Evolutionary conservation across 2,113 vertebrate genomes (phyloP).

Genomic region (Parus major): DNA sequence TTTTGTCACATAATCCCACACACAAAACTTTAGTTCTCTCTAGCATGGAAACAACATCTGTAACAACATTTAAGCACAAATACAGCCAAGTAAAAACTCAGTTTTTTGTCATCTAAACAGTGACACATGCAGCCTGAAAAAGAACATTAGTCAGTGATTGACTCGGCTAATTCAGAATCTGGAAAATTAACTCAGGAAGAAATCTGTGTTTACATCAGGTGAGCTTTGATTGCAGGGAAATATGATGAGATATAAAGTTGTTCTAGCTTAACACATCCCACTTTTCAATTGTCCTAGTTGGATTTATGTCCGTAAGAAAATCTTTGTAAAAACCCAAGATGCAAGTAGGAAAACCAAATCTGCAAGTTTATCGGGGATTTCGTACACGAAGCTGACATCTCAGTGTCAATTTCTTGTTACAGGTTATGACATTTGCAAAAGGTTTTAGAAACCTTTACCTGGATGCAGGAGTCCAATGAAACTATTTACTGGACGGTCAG

Average conservation of each 20-base stretch:
- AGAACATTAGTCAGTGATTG: neutral
- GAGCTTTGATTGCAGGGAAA: neutral
- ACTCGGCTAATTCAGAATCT: neutral
- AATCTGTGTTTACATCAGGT: neutral
- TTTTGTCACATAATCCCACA: neutral
- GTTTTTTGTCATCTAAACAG: neutral
- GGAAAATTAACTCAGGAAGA: neutral
- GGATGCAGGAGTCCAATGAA: neutral
- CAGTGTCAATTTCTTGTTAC: neutral
- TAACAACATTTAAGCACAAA: neutral
- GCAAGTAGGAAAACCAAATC: neutral
- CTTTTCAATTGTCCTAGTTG: neutral
- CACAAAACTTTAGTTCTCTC: neutral
- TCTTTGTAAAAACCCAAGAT: neutral
- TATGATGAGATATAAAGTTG: neutral
- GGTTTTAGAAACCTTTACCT: neutral
- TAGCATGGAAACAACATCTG: neutral
- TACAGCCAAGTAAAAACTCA: neutral
- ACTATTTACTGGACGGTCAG: neutral
- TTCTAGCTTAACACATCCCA: neutral
- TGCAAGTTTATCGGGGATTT: neutral
- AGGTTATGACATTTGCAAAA: neutral
- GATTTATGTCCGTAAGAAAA: neutral
- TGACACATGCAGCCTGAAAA: neutral
- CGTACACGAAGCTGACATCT: neutral